Base-by-base conservation (phyloP, 2,113 vertebrate species). In the Nesoenas mayeri region DNA sequence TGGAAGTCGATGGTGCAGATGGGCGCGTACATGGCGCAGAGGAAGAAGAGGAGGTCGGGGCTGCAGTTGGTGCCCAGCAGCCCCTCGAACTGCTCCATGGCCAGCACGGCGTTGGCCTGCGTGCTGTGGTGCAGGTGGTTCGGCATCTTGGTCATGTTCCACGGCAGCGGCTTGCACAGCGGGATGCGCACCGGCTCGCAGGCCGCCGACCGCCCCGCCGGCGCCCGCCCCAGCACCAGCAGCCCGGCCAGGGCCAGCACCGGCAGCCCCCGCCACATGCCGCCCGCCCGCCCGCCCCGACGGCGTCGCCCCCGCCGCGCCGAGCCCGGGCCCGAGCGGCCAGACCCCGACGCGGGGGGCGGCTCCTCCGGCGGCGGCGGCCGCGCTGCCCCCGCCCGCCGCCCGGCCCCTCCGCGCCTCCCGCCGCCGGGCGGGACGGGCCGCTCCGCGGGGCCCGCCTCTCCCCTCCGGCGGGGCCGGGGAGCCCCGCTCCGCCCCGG, bases 61-160 rank as follows among this genome's bases (percentile, higher is more conserved):
- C 99, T 99, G 98, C 99, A 99, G 85, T 98, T 97, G 28, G 98
- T 99, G 80, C 98, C 98, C 97, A 99, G 97, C 74, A 99, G 98
- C 54, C 98, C 99, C 65, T 99, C 99, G 92, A 99, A 99, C 98
- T 99, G 99, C 97, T 99, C 99, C 91, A 99, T 99, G 90, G 99
- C 99, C 97, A 99, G 98, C 92, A 99, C 98, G 75, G 99, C 99
- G 98, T 99, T 99, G 92, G 99, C 99, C 98, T 99, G 99, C 67
- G 99, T 99, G 98, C 99, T 99, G 98, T 99, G 99, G 98, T 99
- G 99, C 95, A 99, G 98, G 97, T 99, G 99, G 98, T 99, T 99
- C 72, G 99, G 99, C 99, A 99, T 99, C 97, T 99, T 99, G 95
- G 99, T 99, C 99, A 99, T 98, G 98, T 99, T 99, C 99, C 99